These are phyloP conservation scores for Danio albolineatus DNA, from an alignment of 2,797 vertebrate species.

Conservation along the genomic window DNA sequence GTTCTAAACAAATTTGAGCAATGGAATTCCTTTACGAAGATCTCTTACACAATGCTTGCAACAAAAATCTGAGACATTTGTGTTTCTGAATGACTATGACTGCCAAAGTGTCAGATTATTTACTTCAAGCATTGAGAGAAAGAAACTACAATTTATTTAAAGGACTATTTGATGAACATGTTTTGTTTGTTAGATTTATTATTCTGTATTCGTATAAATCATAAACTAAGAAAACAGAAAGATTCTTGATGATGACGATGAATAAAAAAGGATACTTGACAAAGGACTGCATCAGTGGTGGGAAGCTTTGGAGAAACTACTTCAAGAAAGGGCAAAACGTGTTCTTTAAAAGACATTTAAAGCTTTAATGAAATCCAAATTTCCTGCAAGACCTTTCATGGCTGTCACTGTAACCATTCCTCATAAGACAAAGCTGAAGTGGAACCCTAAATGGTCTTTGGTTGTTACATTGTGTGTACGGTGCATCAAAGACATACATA, in stretches of 20 bases:
- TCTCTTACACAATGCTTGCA: background rate
- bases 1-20: no score
- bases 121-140: background rate
- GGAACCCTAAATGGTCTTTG: background rate
- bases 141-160: background rate
- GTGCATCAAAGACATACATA: background rate
- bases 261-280: background rate
- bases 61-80: background rate
- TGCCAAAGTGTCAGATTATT: background rate
- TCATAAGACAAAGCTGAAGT: background rate
- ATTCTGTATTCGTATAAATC: background rate
- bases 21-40: no score
- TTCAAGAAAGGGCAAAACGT: background rate
- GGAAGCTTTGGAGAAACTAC: background rate
- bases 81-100: background rate
- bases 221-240: no score
- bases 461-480: background rate
- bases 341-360: background rate
- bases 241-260: background rate
- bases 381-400: background rate
- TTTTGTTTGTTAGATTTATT: background rate
- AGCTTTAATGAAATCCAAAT: background rate
- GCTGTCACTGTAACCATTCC: background rate
- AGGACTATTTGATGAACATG: background rate
- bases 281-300: background rate